Conservation (phyloP, 2,888 invertebrate species). For the Argyresthia albistria region DNA sequence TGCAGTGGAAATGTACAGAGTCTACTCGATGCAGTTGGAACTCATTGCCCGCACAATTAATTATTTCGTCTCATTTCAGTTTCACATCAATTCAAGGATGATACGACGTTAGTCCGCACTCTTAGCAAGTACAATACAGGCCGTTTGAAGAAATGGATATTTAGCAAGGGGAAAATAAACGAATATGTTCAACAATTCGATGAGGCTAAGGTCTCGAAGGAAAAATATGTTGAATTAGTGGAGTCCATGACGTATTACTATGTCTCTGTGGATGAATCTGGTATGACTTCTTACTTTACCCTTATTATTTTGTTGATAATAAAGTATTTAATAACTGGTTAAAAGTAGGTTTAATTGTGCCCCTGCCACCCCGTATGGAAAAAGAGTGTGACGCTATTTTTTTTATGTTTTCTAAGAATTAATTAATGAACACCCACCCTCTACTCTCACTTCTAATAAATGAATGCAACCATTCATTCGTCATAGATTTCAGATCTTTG, state of each 20-base stretch:
- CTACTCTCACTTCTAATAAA: no score
- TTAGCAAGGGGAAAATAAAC: slow-evolving; percentile 15
- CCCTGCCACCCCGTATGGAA: no score
- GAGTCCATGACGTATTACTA: slow-evolving; percentile 11
- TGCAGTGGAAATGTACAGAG: no score
- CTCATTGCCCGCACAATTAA: neutral
- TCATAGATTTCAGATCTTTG: slow-evolving; percentile 3
- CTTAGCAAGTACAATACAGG: slow-evolving; percentile 18
- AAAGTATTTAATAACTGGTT: no score
- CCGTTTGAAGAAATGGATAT: slow-evolving; percentile 17
- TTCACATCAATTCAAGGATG: slow-evolving; percentile 10
- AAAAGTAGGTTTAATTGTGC: no score
- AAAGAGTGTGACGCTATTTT: no score
- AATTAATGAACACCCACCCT: no score
- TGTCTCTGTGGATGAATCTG: slow-evolving; percentile 16
- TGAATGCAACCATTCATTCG: no score
- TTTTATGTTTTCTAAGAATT: no score
- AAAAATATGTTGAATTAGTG: slow-evolving; percentile 13
- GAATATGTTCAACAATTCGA: slow-evolving; percentile 18
- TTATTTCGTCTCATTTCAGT: slow-evolving; percentile 11
- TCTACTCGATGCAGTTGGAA: no score
- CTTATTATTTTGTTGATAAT: slow-evolving; percentile 8
- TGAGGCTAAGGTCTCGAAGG: slow-evolving; percentile 13
- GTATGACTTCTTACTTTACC: slow-evolving; percentile 15
- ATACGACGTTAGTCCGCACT: slow-evolving; percentile 15